Percentiles rank a stretch among this genome's conserved stretches.
phyloP scores from a whole-genome alignment of 2,797 vertebrate genomes.

The Gymnopithys bicolor region DNA sequence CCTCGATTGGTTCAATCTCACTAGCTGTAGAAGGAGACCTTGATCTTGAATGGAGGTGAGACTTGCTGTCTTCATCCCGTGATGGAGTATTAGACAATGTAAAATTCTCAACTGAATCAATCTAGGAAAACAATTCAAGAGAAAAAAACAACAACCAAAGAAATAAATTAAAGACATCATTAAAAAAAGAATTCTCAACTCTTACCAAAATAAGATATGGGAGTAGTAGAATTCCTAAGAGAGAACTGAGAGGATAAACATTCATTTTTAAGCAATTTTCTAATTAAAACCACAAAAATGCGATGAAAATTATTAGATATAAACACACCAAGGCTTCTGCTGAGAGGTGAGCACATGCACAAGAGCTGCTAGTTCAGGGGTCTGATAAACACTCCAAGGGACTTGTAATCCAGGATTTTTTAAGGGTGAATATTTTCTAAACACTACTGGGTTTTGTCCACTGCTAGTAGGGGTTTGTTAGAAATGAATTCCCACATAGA shows the following conservation, averaged over 20 bases:
- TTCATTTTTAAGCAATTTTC: conserved; percentile 10
- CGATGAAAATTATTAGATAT: neutral
- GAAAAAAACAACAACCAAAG: neutral
- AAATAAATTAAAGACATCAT: conserved; percentile 17
- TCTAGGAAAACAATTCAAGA: conserved; percentile 76
- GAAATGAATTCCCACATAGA: neutral
- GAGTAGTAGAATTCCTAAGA: conserved; percentile 39
- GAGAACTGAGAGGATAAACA: conserved; percentile 25
- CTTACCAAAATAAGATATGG: conserved; percentile 39
- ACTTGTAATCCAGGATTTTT: neutral
- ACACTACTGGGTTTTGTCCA: neutral
- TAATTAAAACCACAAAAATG: neutral
- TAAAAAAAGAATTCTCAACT: neutral
- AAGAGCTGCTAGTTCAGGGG: conserved; percentile 23
- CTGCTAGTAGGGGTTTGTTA: neutral
- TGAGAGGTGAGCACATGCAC: conserved; percentile 37
- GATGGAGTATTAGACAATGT: conserved; percentile 90
- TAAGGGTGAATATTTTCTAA: neutral
- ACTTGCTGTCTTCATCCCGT: conserved; percentile 86
- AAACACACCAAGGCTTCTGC: conserved; percentile 5
- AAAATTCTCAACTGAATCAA: conserved; percentile 91
- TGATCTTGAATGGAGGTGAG: conserved; percentile 86
- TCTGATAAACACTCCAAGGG: neutral
- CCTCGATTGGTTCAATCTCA: conserved; percentile 90
- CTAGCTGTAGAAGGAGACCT: conserved; percentile 90